Base-by-base conservation (phyloP, 1,140 invertebrate species). In the Micrasema longulum region DNA sequence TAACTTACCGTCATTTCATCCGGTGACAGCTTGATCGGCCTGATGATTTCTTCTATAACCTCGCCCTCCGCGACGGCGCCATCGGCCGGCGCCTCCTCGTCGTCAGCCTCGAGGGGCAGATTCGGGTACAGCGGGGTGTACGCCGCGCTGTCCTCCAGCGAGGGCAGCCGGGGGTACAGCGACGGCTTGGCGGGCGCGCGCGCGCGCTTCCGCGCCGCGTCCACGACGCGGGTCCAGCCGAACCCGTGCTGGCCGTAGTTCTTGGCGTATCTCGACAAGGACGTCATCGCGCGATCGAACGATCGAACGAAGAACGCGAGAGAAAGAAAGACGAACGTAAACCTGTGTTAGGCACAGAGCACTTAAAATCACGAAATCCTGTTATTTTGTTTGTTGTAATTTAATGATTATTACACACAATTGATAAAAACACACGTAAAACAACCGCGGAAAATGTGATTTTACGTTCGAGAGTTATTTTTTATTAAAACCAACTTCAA, bases 21-120 rank as follows among this genome's bases (percentile, higher is more conserved):
- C 16, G 2, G 83, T 80, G 63, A 43, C 18, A 63, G 38, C 36
- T 82, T 83, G 35, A 85, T 80, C 62, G 82, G 71, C 2, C 81
- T 80, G 72, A 83, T 84, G 0, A 77, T 76, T 55, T 85, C 83
- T 55, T 85, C 84, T 1, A 85, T 80, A 69, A 84, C 84, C 53
- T 79, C 82, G 2, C 36, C 45, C n/a, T 35, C 22, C 0, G 82
- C 81, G n/a, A n/a, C n/a, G n/a, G n/a, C n/a, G 14, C 77, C 80
- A n/a, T 81, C 82, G 22, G 77, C 36, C 38, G 41, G 20, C 14
- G 47, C 48, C 22, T 60, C 41, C 43, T 26, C 12, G 12, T 36
- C 3, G 43, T 84, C 84, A 55, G 83, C 83, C 20, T 83, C 84
- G 47, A 67, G 79, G 0, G 83, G 83, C 45, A 85, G 71, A 14